Evolutionary conservation across 2,888 invertebrate genomes (phyloP).

Genomic region (Julus scanicus): DNA sequence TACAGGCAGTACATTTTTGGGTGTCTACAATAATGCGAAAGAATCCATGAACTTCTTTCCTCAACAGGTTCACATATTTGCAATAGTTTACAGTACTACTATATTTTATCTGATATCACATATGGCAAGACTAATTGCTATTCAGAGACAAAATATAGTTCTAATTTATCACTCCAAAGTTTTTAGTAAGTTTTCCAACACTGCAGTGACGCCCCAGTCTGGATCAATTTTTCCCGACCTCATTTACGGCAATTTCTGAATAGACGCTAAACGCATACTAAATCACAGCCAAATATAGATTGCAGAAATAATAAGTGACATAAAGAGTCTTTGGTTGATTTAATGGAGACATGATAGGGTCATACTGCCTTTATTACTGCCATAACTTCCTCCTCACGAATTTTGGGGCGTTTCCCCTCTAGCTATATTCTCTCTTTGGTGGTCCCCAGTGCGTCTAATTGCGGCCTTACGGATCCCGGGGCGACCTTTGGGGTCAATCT

Average conservation of each 20-base stretch:
- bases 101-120: no score
- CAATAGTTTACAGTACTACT: no score
- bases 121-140: no score
- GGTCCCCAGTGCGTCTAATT: not conserved
- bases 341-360: not conserved
- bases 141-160: no score
- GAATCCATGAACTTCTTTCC: not conserved
- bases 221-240: not conserved
- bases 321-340: not conserved
- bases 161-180: no score
- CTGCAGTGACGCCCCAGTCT: not conserved
- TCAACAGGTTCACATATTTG: not conserved
- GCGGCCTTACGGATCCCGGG: not conserved
- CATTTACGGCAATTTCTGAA: not conserved
- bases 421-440: not conserved
- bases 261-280: constrained; percentile 20
- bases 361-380: not conserved
- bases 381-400: not conserved
- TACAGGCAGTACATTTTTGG: no score
- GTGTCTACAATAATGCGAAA: no score
- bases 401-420: constrained; percentile 12
- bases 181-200: not conserved
- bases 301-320: constrained; percentile 25
- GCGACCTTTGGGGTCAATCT: constrained; percentile 10
- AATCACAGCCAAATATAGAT: constrained; percentile 24